These are phyloP conservation scores for Latrodectus geometricus DNA, from an alignment of 1,140 invertebrate genomes.

Conservation along the genomic window DNA sequence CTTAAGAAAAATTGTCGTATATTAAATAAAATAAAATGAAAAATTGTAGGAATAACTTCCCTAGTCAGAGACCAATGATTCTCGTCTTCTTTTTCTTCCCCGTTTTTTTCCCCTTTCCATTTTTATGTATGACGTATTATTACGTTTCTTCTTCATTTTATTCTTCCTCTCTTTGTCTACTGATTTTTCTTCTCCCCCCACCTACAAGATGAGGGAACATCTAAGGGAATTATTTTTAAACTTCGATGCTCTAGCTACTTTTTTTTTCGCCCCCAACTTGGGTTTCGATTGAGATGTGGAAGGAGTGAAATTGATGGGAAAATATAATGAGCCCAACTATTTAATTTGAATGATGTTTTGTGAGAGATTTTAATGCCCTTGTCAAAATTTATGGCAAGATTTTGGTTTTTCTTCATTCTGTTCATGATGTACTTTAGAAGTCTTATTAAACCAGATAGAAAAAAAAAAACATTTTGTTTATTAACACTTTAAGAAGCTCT, in stretches of 20 bases:
- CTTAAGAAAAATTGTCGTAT: conserved; percentile 58
- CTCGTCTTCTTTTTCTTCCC: not conserved
- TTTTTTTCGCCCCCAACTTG: not conserved
- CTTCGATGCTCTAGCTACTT: not conserved
- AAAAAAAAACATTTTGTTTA: too few species aligned
- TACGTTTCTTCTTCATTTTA: not conserved
- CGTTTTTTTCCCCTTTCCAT: not conserved
- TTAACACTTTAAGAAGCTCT: too few species aligned
- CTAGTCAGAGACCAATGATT: conserved; percentile 24
- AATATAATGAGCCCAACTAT: not conserved
- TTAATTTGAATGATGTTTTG: not conserved
- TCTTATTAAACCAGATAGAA: too few species aligned
- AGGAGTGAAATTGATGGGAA: not conserved
- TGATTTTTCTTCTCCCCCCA: not conserved
- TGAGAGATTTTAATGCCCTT: too few species aligned
- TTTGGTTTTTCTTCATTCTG: too few species aligned
- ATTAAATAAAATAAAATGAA: conserved; percentile 59
- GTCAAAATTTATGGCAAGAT: too few species aligned
- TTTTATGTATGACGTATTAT: conserved; percentile 37
- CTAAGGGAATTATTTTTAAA: not conserved
- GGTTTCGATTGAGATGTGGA: not conserved
- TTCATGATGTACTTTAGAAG: too few species aligned
- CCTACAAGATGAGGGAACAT: not conserved
- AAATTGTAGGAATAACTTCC: conserved; percentile 16
- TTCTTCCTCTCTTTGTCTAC: not conserved